Percentiles rank a stretch among this genome's conserved stretches.
phyloP scores from a whole-genome alignment of 1,140 invertebrate genomes.

The Tetramorium parvispinum region DNA sequence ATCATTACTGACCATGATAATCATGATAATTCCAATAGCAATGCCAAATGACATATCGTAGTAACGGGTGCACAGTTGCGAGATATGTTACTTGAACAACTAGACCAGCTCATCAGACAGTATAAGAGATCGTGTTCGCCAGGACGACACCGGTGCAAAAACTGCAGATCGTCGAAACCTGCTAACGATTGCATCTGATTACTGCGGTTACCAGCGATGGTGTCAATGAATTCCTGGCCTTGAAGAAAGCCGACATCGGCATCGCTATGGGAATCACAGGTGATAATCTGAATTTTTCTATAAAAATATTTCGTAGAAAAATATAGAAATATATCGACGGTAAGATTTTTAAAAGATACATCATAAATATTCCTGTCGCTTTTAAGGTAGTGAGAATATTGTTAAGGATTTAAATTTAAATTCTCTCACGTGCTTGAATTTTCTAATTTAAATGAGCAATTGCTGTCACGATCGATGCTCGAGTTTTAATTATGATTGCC shows the following conservation, averaged over 20 bases:
- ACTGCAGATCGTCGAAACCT: conserved; percentile 99
- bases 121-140: conserved; percentile 99
- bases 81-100: conserved; percentile 94
- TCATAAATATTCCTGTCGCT: neutral
- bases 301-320: neutral
- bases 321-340: neutral
- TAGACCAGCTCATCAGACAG: conserved; percentile 96
- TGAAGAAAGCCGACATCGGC: conserved; percentile 99
- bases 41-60: conserved; percentile 85
- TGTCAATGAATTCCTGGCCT: conserved; percentile 99
- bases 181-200: conserved; percentile 98
- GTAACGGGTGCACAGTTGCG: conserved; percentile 90
- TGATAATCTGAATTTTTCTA: conserved; percentile 17
- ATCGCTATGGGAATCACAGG: conserved; percentile 93
- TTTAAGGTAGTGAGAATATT: neutral
- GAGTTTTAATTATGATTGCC: neutral
- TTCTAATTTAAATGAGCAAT: neutral
- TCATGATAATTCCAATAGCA: conserved; percentile 84
- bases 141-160: conserved; percentile 99
- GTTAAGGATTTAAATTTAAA: neutral
- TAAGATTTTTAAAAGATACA: neutral
- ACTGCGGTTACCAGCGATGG: conserved; percentile 98
- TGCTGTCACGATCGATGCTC: neutral
- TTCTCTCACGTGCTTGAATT: neutral
- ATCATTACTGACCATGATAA: conserved; percentile 98